Base-by-base conservation (phyloP, 2,888 invertebrate genomes). In the Drosophila lutescens region DNA sequence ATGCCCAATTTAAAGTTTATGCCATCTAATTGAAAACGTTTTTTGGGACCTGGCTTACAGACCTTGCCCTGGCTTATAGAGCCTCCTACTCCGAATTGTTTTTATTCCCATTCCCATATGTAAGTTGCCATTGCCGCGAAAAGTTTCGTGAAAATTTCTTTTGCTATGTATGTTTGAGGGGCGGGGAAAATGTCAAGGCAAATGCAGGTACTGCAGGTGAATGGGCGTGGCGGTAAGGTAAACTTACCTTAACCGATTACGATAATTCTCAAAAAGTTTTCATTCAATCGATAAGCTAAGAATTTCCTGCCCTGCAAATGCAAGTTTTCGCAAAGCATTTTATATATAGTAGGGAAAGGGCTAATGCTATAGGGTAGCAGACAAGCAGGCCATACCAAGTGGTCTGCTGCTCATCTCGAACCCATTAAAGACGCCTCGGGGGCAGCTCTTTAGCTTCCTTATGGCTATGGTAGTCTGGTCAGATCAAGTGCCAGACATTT, bases 391-490 rank as follows among this genome's bases (percentile, higher is more conserved):
- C 49, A 49, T 43, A 15, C 20, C 47, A 58, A 59, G 59, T 67
- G 60, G 55, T 41, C 59, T 60, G 41, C 40, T 20, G 34, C 46
- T 32, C 70, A 50, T 60, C 70, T 71, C 63, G 61, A 70, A 51
- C 13, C 61, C 74, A 76, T 74, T 76, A 70, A 74, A 74, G 65
- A 76, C 58, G 74, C 74, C 71, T 57, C 74, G 56, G 55, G 54
- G 44, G 60, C 63, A 47, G 32, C 65, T 53, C 62, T 47, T 46
- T 34, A 40, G 60, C 70, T 69, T 61, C 61, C 70, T 46, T 41
- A 70, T 70, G 70, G 70, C 51, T 50, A 23, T 26, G 47, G 20
- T 12, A 12, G 51, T 53, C 71, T 56, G 67, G 57, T 13, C 58
- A 36, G 63, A 71, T 72, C 72, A 71, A 72, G 72, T 71, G 72